Base-by-base conservation (phyloP, 2,113 vertebrate species). In the Nettapus auritus region DNA sequence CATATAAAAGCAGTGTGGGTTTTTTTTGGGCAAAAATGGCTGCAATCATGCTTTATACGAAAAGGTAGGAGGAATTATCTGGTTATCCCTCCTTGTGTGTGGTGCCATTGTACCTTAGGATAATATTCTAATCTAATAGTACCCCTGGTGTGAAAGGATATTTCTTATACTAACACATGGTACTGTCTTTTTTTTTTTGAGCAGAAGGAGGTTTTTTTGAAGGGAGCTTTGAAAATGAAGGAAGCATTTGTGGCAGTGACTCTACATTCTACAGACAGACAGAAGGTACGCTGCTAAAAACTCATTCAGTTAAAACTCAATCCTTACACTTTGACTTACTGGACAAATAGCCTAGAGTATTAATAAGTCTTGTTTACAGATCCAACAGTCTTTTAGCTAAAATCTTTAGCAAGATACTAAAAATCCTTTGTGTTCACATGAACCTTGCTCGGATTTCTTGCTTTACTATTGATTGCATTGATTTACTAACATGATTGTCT, bases 191-290 rank as follows among this genome's bases (percentile, higher is more conserved):
- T 82, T 91, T 20, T 46, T 46, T 46, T 46, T 85, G 40, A 91
- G 75, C 90, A 99, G 99, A 99, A 93, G 98, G 98, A 97, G 98
- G 98, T 40, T 96, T 98, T 94, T 98, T 98, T 90, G 99, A 99
- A 83, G 98, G 98, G 88, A 99, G 98, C 94, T 96, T 98, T 93
- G 99, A 99, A 95, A 99, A 99, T 90, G 99, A 99, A 97, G 99
- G 98, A 97, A 99, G 98, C 86, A 14, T 99, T 86, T 99, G 99
- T 79, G 99, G 99, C 96, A 99, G 99, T 46, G 99, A 99, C 94
- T 99, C 99, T 16, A 98, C 98, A 9, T 99, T 99, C 96, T 99
- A 99, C 96, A 98, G 96, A 94, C 99, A 99, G 95, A 98, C 98
- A 50, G 99, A 99, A 99, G 99, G 99, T 99, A 98, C 62, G 25